Evolutionary conservation across 2,113 vertebrate species (phyloP).

Genomic region (Elephantulus edwardii): DNA sequence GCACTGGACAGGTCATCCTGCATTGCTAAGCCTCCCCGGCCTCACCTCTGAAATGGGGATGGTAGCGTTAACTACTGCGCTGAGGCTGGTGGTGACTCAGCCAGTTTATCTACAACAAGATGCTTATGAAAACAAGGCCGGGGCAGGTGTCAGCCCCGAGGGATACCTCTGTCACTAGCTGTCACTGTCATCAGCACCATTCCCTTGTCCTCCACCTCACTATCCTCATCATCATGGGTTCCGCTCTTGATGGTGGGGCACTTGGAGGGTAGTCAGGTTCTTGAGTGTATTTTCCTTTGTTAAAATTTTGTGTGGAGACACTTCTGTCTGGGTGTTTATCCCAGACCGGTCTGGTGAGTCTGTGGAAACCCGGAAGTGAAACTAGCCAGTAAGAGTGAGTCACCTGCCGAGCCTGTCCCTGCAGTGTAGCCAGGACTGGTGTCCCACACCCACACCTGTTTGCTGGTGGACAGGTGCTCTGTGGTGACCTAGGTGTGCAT

Average conservation of each 20-base stretch:
- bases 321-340: constrained; percentile 29
- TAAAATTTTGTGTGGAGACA: not conserved
- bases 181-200: not conserved
- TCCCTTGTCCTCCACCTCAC: not conserved
- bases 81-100: not conserved
- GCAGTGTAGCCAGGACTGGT: not conserved
- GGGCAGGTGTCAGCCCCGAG: not conserved
- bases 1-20: not conserved
- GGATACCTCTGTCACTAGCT: not conserved
- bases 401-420: not conserved
- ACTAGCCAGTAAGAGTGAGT: not conserved
- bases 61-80: not conserved
- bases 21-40: not conserved
- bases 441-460: not conserved
- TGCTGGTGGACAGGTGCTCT: not conserved
- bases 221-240: not conserved
- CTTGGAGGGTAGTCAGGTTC: not conserved
- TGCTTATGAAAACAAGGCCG: not conserved
- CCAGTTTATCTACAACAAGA: not conserved
- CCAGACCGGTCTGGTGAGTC: constrained; percentile 40
- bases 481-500: not conserved
- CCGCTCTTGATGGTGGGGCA: no score
- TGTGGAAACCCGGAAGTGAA: constrained; percentile 38
- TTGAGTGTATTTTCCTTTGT: constrained; percentile 36
- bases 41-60: not conserved